Evolutionary conservation across 2,888 invertebrate genomes (phyloP).

Genomic region (Tribolium freemani): DNA sequence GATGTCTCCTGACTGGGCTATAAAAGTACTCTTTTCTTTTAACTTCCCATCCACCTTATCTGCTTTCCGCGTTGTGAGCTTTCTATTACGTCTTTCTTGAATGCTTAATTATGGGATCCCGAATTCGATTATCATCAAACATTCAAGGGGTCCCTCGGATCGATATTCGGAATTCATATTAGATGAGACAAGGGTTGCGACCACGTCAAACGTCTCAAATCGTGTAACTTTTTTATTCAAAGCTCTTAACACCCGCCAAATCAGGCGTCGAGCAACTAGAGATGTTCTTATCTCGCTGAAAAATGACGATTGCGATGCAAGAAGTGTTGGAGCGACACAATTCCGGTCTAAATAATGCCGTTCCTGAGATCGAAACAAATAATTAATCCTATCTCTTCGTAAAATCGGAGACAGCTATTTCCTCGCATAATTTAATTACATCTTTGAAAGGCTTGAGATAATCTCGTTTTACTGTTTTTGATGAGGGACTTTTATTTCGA

Average conservation of each 20-base stretch:
- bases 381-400: constrained; percentile 53
- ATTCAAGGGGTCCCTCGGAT: constrained; percentile 32
- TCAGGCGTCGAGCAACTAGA: constrained; percentile 8
- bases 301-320: constrained; percentile 41
- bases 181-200: constrained; percentile 21
- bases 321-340: constrained; percentile 29
- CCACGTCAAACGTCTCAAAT: neutral
- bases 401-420: constrained; percentile 57
- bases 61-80: constrained; percentile 51
- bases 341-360: constrained; percentile 37
- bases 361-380: constrained; percentile 50
- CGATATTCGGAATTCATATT: constrained; percentile 32
- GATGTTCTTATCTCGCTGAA: constrained; percentile 34
- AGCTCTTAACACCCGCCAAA: neutral
- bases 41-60: constrained; percentile 49
- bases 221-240: too few relatives aligned
- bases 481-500: constrained; percentile 54
- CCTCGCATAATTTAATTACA: constrained; percentile 56
- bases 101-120: constrained; percentile 47
- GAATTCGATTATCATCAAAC: constrained; percentile 44
- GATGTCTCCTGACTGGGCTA: constrained; percentile 54
- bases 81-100: constrained; percentile 46
- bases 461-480: constrained; percentile 55
- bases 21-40: constrained; percentile 52
- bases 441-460: constrained; percentile 55